Evolutionary conservation across 2,888 invertebrate genomes (phyloP), one percentile per base, ranked within the genome.

Genomic region (Conops quadrifasciatus): DNA sequence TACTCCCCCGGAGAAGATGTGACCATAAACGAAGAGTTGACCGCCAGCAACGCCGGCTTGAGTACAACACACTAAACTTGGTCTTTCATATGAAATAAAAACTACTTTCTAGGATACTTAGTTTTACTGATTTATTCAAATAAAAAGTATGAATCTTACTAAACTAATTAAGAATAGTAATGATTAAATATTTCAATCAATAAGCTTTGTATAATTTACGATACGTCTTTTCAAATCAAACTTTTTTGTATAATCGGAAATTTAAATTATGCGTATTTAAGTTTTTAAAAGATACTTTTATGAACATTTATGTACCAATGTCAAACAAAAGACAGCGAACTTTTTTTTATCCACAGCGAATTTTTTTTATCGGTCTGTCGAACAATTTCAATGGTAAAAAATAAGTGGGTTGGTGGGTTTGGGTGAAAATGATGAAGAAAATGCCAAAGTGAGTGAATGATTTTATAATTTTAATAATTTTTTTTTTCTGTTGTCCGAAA

Each of bases 1-100:
- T 85, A 85, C 73, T 83, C 85, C 0, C 83, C 81, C 1, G 78
- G 80, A 0, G 83, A 83, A 26, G 84, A 83, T 60, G 79, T 83
- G 43, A 80, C 80, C 53, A 79, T 83, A 77, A 83, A 80, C 28
- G 81, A 81, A 19, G 83, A 81, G 51, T 73, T 73, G 21, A 71
- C 73, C 13, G 59, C 66, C 56, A 49, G 49, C 2, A 71, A 71
- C 47, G 66, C 72, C 7, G 72, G 71, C 1, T 21, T 62, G 2
- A 66, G 73, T 13, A 70, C 71, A 66, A 66, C 72, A 15, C 72
- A 73, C 13, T 75, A 72, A 51, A 24, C 60, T 19, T 43, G n/a
- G 4, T 36, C 36, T 4, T 36, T 36, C 9, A 36, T 4, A 36
- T 36, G 4, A 36, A 36, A 36, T 36, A 7, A 36, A 36, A 36